Evolutionary conservation across 2,113 vertebrate species (phyloP).

Genomic region (Hyaena hyaena): DNA sequence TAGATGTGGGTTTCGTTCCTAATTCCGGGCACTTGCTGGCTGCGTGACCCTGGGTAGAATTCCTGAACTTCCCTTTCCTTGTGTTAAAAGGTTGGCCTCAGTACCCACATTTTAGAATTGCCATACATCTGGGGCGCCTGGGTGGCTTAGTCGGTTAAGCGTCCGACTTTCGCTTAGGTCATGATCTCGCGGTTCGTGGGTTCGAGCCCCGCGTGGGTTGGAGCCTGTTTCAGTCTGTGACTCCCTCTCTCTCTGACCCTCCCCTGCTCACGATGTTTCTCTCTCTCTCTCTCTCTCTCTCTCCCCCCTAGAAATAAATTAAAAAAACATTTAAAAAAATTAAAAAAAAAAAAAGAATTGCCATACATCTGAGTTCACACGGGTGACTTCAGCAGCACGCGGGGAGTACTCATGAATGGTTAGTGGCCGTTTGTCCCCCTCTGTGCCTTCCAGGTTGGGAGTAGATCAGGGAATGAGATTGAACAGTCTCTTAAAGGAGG

Average conservation of each 20-base stretch:
- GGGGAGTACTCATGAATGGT: background rate
- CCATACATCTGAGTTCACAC: accelerated
- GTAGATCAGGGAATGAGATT: background rate
- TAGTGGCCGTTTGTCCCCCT: background rate
- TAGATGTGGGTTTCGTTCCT: background rate
- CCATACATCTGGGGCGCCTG: too few species aligned
- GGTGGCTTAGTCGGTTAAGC: too few species aligned
- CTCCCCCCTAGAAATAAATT: too few species aligned
- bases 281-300: too few species aligned
- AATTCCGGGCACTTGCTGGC: background rate
- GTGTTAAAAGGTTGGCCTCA: background rate
- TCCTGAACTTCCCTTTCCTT: background rate
- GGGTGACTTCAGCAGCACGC: accelerated
- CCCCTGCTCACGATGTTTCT: too few species aligned
- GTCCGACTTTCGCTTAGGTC: too few species aligned
- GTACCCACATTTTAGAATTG: background rate
- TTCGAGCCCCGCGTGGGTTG: too few species aligned
- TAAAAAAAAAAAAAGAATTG: background rate
- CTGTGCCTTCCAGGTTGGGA: background rate
- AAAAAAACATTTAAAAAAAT: too few species aligned
- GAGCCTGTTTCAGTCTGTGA: too few species aligned
- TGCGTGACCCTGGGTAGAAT: background rate
- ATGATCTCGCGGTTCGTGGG: too few species aligned
- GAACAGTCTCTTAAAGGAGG: background rate
- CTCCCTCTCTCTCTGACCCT: too few species aligned